Percentiles rank a stretch among this genome's conserved stretches.
Evolutionary conservation across 2,113 vertebrate species (phyloP).

Genomic region (Polyodon spathula): DNA sequence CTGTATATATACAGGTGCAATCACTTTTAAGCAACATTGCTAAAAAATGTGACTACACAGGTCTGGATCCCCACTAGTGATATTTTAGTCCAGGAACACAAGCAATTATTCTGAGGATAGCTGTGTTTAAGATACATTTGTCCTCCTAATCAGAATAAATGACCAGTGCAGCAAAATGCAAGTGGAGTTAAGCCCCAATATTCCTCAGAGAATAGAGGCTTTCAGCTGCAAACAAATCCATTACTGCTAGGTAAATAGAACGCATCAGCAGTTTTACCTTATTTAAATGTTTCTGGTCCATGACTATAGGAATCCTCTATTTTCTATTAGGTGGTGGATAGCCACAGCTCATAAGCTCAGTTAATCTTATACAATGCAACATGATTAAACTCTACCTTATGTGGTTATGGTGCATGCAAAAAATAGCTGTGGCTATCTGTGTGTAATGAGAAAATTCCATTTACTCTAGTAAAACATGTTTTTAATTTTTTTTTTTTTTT

Average conservation of each 20-base stretch:
- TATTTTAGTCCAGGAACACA: constrained; percentile 47
- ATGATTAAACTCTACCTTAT: constrained; percentile 31
- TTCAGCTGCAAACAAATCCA: constrained; percentile 55
- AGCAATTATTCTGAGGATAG: constrained; percentile 52
- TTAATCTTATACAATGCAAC: constrained; percentile 43
- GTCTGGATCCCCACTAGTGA: constrained; percentile 22
- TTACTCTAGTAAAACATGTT: constrained; percentile 29
- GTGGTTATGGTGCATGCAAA: constrained; percentile 25
- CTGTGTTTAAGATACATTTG: constrained; percentile 45
- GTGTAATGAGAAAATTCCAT: constrained; percentile 45
- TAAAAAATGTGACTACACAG: constrained; percentile 17
- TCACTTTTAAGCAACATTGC: constrained; percentile 30
- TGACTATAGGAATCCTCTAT: constrained; percentile 34
- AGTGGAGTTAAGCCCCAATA: constrained; percentile 43
- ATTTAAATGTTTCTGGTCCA: constrained; percentile 43
- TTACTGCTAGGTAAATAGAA: constrained; percentile 46
- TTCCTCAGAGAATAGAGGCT: constrained; percentile 41
- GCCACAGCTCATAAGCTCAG: constrained; percentile 18
- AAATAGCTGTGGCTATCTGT: constrained; percentile 47
- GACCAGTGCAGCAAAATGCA: constrained; percentile 58
- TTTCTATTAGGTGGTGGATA: constrained; percentile 32
- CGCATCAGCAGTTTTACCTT: constrained; percentile 47
- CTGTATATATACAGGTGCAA: too few relatives aligned
- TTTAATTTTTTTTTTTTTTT: too few relatives aligned
- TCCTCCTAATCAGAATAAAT: constrained; percentile 68